Conservation (phyloP, 2,888 invertebrate species). For the Agrypnus murinus region DNA sequence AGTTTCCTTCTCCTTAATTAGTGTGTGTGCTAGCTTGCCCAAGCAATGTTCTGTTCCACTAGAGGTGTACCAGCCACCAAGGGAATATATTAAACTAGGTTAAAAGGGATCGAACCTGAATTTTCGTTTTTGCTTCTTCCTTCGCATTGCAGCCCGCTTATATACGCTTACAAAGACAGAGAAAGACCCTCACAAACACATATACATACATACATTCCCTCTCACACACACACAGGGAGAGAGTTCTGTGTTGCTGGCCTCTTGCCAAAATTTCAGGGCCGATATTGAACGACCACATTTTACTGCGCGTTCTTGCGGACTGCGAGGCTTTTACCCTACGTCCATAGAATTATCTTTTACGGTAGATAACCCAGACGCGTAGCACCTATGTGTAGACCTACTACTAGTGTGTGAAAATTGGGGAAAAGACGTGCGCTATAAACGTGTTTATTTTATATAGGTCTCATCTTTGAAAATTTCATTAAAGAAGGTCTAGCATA, state of each 20-base stretch:
- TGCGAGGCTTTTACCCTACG: constrained; percentile 31
- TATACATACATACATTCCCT: no score
- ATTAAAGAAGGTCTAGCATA: constrained; percentile 19
- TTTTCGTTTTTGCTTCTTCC: constrained; percentile 48
- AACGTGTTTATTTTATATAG: constrained; percentile 31
- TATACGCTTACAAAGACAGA: no score
- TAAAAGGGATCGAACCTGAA: constrained; percentile 42
- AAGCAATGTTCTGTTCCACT: constrained; percentile 15
- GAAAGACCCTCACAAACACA: no score
- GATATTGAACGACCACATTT: constrained; percentile 52
- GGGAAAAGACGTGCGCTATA: constrained; percentile 2
- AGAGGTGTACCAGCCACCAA: constrained; percentile 13
- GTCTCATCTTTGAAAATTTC: constrained; percentile 16
- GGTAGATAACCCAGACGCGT: constrained; percentile 35
- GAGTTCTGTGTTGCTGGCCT: constrained; percentile 39
- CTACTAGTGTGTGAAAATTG: background rate
- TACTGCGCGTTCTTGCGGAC: constrained; percentile 46
- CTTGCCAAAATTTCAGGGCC: constrained; percentile 47
- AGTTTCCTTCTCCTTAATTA: constrained; percentile 25
- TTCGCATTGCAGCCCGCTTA: constrained; percentile 50
- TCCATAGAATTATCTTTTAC: constrained; percentile 40
- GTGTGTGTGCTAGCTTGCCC: constrained; percentile 15
- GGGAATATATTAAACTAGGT: constrained; percentile 42
- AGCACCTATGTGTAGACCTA: background rate
- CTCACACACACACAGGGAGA: background rate